Evolutionary conservation across 2,888 invertebrate species (phyloP), one percentile per base, ranked within the genome.

Genomic region (Caenorhabditis wallacei): DNA sequence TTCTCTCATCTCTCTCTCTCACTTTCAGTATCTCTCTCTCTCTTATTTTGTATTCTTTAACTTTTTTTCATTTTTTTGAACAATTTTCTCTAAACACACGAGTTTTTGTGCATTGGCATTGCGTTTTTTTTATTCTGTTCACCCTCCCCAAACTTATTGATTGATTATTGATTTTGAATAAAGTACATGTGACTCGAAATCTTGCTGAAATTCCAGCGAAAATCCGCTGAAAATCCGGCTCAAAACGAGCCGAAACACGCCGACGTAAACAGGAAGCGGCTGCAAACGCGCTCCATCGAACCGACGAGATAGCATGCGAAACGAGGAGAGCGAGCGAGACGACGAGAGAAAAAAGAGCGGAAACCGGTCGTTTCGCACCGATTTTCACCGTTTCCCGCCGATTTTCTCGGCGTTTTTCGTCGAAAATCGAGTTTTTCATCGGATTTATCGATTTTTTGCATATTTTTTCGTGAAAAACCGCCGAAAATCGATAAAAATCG

Each of bases 201-300:
- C n/a, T n/a, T n/a, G n/a, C n/a, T 8, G 30, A 30, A 30, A 30
- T 30, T 8, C 30, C 46, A 1, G 43, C 30, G 30, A 5, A 57
- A 70, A 43, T 46, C 43, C 69, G 43, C 43, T 46, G n/a, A 10
- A 35, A 53, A 54, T 35, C 18, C 53, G 13, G 37, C 20, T 1
- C 16, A 69, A 57, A 57, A 43, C 24, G n/a, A n/a, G 24, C 18
- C 18, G 13, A 57, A 56, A 69, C 37, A n/a, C 20, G 30, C 30
- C 30, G 20, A 24, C 11, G n/a, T 51, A 71, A 71, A 71, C 20
- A 26, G 2, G 24, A 13, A 24, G 24, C 43, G n/a, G 24, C 24
- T 56, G 76, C 78, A 78, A 78, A n/a, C 54, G 78, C 69, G 78
- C 78, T 70, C 69, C 69, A 63, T 8, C 46, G 69, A 43, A 63